A percentile compares a stretch with the other conserved stretches of the same genome.
Conservation (phyloP, 2,888 invertebrate genomes). For the Folsomia manolachei region DNA sequence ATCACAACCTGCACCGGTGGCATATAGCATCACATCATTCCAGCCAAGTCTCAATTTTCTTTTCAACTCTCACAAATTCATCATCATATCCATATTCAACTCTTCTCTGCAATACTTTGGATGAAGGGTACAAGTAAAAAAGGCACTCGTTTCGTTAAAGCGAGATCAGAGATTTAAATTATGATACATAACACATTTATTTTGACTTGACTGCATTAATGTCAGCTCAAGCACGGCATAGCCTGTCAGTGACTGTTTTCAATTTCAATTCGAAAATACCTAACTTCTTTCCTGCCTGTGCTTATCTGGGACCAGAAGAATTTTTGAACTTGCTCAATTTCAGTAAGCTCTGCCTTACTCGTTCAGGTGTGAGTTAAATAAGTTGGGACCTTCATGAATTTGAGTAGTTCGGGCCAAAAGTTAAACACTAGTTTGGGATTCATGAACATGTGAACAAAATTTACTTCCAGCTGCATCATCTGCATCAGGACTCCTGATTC, state of each 20-base stretch:
- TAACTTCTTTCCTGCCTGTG: too few species aligned
- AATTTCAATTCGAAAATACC: neutral
- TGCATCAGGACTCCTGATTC: neutral
- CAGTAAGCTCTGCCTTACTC: neutral
- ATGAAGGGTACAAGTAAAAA: too few species aligned
- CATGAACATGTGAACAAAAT: neutral
- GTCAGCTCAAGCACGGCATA: too few species aligned
- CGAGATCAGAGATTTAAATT: neutral
- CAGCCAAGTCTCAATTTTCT: neutral
- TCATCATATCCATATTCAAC: neutral
- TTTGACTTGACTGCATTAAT: constrained; percentile 16
- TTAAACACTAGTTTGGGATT: neutral
- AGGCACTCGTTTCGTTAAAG: too few species aligned
- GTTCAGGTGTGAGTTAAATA: too few species aligned
- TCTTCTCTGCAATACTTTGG: too few species aligned
- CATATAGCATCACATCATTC: neutral
- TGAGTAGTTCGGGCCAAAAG: neutral
- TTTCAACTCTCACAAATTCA: neutral
- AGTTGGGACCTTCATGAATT: too few species aligned
- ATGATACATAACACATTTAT: neutral
- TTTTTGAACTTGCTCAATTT: neutral
- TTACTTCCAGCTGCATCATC: neutral
- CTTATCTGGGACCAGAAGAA: neutral
- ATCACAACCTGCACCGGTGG: constrained; percentile 3
- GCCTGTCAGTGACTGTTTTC: constrained; percentile 10